Conservation (phyloP, 2,888 invertebrate genomes). For the Leucophenga maculata region DNA sequence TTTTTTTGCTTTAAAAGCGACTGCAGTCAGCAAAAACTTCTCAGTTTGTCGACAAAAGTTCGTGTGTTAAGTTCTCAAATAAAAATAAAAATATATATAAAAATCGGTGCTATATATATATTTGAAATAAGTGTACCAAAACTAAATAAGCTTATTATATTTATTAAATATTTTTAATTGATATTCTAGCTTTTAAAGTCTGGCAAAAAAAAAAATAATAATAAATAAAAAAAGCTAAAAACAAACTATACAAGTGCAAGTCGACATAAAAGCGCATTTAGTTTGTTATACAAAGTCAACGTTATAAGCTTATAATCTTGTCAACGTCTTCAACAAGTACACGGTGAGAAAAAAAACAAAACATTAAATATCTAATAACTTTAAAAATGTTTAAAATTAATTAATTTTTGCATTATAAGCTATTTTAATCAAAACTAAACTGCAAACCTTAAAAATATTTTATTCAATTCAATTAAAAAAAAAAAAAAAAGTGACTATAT, state of each 20-base stretch:
- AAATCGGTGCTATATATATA: slow-evolving; percentile 19
- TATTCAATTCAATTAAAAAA: no score
- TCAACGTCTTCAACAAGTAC: neutral
- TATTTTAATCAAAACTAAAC: no score
- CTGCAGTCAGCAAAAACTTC: slow-evolving; percentile 36
- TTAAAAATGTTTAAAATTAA: neutral
- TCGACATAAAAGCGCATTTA: slow-evolving; percentile 35
- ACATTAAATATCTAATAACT: neutral
- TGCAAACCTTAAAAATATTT: no score
- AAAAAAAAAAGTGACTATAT: no score
- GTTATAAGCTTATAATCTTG: neutral
- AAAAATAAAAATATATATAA: slow-evolving; percentile 15
- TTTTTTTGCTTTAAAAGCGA: slow-evolving; percentile 46
- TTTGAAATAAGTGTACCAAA: slow-evolving; percentile 19
- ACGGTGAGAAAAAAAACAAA: neutral
- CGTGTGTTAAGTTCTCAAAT: slow-evolving; percentile 44
- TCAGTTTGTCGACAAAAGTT: slow-evolving; percentile 39
- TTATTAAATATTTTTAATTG: neutral
- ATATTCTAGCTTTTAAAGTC: no score
- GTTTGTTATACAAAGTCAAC: slow-evolving; percentile 46
- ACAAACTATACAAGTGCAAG: slow-evolving; percentile 48
- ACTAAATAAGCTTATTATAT: slow-evolving; percentile 22
- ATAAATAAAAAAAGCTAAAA: neutral
- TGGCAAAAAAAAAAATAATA: neutral
- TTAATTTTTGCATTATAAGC: no score